A percentile compares a stretch with the other conserved stretches of the same genome.
phyloP scores from a whole-genome alignment of 64 coral and sea anemone genomes.

The Anthopleura sola region DNA sequence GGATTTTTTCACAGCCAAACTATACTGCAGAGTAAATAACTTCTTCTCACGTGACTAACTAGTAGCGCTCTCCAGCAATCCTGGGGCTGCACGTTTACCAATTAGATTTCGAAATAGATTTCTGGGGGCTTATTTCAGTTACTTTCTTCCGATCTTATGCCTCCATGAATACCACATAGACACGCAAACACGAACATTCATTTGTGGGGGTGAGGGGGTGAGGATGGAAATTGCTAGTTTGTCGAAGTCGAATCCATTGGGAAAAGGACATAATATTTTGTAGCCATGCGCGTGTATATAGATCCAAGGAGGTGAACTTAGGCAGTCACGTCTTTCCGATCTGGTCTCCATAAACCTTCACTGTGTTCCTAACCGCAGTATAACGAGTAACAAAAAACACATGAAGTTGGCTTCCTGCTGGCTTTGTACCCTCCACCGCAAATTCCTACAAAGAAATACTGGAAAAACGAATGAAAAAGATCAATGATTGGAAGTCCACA shows the following conservation, averaged over 20 bases:
- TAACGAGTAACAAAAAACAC: background rate
- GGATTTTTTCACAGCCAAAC: background rate
- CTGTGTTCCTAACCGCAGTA: background rate
- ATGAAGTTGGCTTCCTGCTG: background rate
- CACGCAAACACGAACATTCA: background rate
- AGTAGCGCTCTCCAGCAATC: background rate
- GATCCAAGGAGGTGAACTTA: background rate
- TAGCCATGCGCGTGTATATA: background rate
- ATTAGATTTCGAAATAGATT: background rate
- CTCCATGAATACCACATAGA: background rate
- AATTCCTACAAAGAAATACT: background rate
- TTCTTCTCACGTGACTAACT: background rate
- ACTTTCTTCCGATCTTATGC: background rate
- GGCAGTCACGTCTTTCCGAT: background rate
- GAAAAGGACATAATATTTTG: no score
- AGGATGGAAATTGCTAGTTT: no score
- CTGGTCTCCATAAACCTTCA: background rate
- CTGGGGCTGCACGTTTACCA: background rate
- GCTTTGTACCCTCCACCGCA: background rate
- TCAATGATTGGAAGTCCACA: background rate
- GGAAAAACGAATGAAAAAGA: background rate
- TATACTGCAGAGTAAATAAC: background rate
- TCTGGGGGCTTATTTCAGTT: background rate
- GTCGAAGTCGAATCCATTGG: no score
- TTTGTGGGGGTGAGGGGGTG: background rate